Evolutionary conservation across 2,888 invertebrate genomes (phyloP).

Genomic region (Mythimna lalbum): DNA sequence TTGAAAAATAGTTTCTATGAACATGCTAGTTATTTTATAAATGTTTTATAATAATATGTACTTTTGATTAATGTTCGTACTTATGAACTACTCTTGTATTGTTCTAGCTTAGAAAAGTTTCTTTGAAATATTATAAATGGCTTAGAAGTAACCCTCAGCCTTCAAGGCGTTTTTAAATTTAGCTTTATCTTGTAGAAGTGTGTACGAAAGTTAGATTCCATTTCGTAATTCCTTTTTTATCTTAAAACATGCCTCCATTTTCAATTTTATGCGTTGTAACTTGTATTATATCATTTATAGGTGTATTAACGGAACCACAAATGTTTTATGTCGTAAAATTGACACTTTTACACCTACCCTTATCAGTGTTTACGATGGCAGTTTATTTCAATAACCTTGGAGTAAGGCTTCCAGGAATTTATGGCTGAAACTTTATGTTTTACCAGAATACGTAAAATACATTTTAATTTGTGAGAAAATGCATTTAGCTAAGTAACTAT

Average conservation of each 20-base stretch:
- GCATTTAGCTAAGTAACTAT: conserved; percentile 1
- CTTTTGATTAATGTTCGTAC: no score
- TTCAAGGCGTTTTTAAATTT: not conserved
- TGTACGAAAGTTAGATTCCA: not conserved
- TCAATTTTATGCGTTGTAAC: not conserved
- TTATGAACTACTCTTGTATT: no score
- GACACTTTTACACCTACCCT: conserved; percentile 59
- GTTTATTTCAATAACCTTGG: conserved; percentile 72
- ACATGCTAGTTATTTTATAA: no score
- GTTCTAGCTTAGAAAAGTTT: not conserved
- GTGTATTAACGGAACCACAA: conserved; percentile 29
- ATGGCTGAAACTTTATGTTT: conserved; percentile 62
- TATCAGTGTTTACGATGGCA: conserved; percentile 68
- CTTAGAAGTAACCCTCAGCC: not conserved
- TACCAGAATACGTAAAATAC: conserved; percentile 54
- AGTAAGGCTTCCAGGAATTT: conserved; percentile 61
- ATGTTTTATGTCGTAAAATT: conserved; percentile 58
- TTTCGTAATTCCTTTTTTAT: conserved; percentile 1
- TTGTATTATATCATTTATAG: conserved; percentile 14
- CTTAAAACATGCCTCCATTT: conserved; percentile 1
- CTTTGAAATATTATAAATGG: no score
- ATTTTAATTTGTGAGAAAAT: conserved; percentile 20
- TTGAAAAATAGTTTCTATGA: no score
- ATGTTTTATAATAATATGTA: no score
- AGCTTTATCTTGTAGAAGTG: not conserved